Conservation (phyloP, 2,113 vertebrate genomes). For the Psilopsiagon aurifrons region DNA sequence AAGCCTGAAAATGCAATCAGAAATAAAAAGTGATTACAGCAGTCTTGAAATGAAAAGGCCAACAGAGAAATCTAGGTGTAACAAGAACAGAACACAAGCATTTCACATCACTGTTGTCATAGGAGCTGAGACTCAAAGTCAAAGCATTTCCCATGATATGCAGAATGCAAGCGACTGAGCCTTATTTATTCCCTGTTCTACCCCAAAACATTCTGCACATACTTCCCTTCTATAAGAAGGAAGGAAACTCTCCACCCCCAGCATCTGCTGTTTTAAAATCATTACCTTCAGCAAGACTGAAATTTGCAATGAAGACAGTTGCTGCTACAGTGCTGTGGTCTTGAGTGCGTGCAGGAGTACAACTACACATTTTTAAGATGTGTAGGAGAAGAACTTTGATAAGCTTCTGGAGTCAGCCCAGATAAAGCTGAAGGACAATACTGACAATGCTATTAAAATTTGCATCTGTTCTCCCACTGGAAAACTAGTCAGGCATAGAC, state of each 20-base stretch:
- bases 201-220: background rate
- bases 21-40: constrained; percentile 9
- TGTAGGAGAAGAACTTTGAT: constrained; percentile 9
- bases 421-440: constrained; percentile 46
- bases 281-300: background rate
- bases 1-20: constrained; percentile 7
- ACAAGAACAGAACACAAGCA: background rate
- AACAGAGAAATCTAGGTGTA: background rate
- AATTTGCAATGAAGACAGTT: background rate
- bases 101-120: background rate
- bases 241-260: background rate
- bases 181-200: background rate
- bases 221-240: background rate
- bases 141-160: background rate
- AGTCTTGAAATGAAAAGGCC: background rate
- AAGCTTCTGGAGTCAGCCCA: constrained; percentile 4
- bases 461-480: constrained; percentile 49
- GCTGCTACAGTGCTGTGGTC: background rate
- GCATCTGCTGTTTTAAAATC: background rate
- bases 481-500: constrained; percentile 43
- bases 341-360: background rate
- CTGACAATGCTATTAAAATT: constrained; percentile 18
- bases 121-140: background rate
- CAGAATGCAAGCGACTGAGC: background rate
- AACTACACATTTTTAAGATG: background rate